phyloP scores from a whole-genome alignment of 2,113 vertebrate genomes.

The Rhinichthys klamathensis region DNA sequence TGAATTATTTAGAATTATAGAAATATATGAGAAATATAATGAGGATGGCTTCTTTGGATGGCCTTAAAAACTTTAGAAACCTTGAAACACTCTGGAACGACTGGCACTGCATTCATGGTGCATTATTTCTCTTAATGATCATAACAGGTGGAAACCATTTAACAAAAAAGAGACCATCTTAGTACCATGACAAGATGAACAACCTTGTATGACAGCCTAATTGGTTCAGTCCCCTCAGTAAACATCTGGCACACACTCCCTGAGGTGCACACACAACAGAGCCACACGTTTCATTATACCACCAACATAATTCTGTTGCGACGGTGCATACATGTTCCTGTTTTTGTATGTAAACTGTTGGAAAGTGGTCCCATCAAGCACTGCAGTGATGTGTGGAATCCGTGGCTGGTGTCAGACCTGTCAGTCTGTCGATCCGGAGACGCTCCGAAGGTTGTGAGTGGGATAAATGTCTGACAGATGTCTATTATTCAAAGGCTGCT shows the following conservation, averaged over 20 bases:
- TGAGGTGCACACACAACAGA: conserved; percentile 5
- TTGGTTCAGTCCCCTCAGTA: conserved; percentile 20
- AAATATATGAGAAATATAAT: too few species aligned
- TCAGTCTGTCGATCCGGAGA: background rate
- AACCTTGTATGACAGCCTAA: conserved; percentile 19
- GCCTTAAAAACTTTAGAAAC: background rate
- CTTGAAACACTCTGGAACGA: background rate
- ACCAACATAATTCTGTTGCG: conserved; percentile 1
- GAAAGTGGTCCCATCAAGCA: background rate
- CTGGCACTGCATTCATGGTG: background rate
- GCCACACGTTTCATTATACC: conserved; percentile 25
- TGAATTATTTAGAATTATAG: too few species aligned
- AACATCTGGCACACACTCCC: conserved; percentile 32
- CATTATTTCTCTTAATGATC: conserved; percentile 17
- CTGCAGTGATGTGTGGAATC: conserved; percentile 12
- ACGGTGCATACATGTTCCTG: background rate
- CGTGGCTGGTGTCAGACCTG: background rate
- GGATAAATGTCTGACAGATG: conserved; percentile 14
- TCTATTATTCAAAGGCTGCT: background rate
- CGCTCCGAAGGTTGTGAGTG: conserved; percentile 3
- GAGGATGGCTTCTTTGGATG: too few species aligned
- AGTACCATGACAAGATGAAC: conserved; percentile 2
- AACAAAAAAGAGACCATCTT: background rate
- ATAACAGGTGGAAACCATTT: conserved; percentile 15
- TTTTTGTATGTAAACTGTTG: conserved; percentile 1